Base-by-base conservation (phyloP, 2,113 vertebrate genomes). In the Cyprinodon variegatus region DNA sequence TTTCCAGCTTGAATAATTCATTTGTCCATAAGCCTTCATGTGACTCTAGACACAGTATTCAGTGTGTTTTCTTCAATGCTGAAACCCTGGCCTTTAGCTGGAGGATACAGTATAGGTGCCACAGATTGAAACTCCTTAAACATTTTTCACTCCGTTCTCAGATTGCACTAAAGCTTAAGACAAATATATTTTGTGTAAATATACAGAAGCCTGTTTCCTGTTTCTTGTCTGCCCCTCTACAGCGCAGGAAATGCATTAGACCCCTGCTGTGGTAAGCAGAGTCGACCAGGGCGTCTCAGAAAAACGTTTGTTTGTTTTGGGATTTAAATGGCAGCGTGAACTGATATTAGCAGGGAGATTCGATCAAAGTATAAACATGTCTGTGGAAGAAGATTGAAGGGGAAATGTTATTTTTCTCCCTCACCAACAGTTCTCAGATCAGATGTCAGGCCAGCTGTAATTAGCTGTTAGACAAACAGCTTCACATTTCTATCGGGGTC, bases 241-340 rank as follows among this genome's bases (percentile, higher is more conserved):
- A 78, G 45, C 81, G 81, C 85, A 90, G 89, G 86, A 91, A 90
- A 82, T 89, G 82, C 85, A 75, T 81, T 64, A 75, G 83, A 81
- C 74, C 78, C 50, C 69, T 38, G 45, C 50, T 59, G 50, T 43
- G 78, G 76, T 67, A 39, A 36, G 70, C 41, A 1, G 14, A 22
- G 63, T 61, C 61, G 66, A 71, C 66, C 8, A 62, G 61, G n/a
- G 50, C 1, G 48, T 22, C 61, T 76, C 48, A 40, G 20, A 70
- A 13, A 41, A 59, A 72, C 29, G 64, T 82, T 90, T 90, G 76
- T 91, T 88, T 83, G 57, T 83, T 70, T 39, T 65, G 64, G 68
- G 76, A 74, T 68, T 84, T 9, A 20, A 77, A 78, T 72, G 79
- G 76, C 86, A 70, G 76, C 15, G 0, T 3, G 4, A 38, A 7